Base-by-base conservation (phyloP, 2,888 invertebrate genomes). In the Drosophila nr. perissopoda region DNA sequence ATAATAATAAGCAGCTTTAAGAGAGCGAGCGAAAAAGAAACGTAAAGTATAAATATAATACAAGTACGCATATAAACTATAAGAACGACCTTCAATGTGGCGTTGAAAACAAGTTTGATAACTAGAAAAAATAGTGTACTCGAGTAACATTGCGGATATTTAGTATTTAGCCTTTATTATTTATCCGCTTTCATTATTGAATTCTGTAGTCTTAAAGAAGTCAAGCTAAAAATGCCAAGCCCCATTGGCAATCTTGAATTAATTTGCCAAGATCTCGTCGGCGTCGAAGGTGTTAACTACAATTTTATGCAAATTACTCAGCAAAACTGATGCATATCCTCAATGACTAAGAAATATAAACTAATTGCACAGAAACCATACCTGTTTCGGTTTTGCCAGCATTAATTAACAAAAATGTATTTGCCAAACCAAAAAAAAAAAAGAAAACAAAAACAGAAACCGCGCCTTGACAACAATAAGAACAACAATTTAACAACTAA, bases 251-350 rank as follows among this genome's bases (percentile, higher is more conserved):
- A 73, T 73, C 69, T 73, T 18, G 45, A 18, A 48, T 48, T 48
- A 45, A 53, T 21, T 69, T 48, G 40, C 54, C 64, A 36, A 58
- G 52, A 72, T 72, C 63, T 59, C 36, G 40, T 40, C 51, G 45
- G 11, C 48, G 31, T 36, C 27, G 57, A 82, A 82, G 89, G 85
- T 85, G 85, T 89, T 90, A 89, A 89, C 87, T 78, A 78, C 73
- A 84, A 69, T 78, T 78, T 90, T 73, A 85, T 85, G 90, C 90
- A 85, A 85, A 85, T 89, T 72, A 73, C 27, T 52, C 27, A 3
- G 45, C 51, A 66, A 70, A 69, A 71, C 68, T 58, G 89, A 89
- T 84, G 89, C 74, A 90, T 83, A 84, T 90, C 87, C 74, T 13
- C 60, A 58, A 51, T 59, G 59, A 25, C 34, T 51, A 51, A 67